phyloP scores from a whole-genome alignment of 2,888 invertebrate genomes.

The Micoletzkya japonica region DNA sequence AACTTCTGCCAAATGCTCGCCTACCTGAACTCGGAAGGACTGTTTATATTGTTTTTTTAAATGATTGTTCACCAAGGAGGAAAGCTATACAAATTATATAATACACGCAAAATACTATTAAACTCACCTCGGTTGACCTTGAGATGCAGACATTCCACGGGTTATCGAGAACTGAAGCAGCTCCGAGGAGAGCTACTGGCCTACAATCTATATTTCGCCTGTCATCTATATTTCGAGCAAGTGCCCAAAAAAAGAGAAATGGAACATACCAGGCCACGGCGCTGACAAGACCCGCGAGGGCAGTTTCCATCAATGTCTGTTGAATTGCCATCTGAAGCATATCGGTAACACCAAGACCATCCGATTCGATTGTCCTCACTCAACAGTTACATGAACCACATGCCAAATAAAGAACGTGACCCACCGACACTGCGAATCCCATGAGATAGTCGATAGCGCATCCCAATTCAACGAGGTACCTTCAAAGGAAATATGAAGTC shows the following conservation, averaged over 20 bases:
- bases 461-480: conserved; percentile 54
- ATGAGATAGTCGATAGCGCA: conserved; percentile 72
- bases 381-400: background rate
- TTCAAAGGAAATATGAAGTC: background rate
- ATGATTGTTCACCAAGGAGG: no score
- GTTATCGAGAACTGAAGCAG: conserved; percentile 72
- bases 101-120: no score
- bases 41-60: no score
- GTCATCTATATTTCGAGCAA: no score
- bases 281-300: conserved; percentile 71
- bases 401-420: conserved; percentile 62
- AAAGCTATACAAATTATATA: no score
- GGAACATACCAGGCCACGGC: conserved; percentile 75
- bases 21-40: conserved; percentile 63
- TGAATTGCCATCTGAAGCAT: conserved; percentile 69
- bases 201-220: no score
- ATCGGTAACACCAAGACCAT: no score
- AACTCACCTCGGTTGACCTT: conserved; percentile 69
- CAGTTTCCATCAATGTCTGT: conserved; percentile 73
- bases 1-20: conserved; percentile 74
- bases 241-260: no score
- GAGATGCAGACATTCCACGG: conserved; percentile 75
- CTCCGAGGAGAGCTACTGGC: conserved; percentile 72
- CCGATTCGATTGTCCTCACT: no score
- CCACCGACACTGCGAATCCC: conserved; percentile 68